These are phyloP conservation scores for Drosophila parvula DNA, from an alignment of 1,140 invertebrate genomes.

Conservation along the genomic window DNA sequence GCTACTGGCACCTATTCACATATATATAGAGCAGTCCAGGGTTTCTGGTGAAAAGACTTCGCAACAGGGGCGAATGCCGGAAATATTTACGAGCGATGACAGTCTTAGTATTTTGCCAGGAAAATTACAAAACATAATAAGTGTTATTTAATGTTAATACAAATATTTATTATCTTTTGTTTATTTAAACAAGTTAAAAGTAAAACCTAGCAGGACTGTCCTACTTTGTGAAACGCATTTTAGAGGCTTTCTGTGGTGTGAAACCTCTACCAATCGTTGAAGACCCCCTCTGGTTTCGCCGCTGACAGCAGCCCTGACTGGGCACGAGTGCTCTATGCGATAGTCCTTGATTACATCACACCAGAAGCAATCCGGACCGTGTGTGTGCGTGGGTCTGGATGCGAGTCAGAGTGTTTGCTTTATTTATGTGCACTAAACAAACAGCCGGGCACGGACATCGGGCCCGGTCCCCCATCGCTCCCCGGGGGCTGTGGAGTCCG, in stretches of 20 bases:
- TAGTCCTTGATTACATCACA: slow-evolving; percentile 69
- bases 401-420: slow-evolving; percentile 49
- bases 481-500: slow-evolving; percentile 6
- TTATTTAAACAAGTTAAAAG: background rate
- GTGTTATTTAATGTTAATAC: no score
- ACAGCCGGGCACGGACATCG: slow-evolving; percentile 48
- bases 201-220: background rate
- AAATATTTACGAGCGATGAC: background rate
- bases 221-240: background rate
- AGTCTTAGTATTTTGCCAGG: no score
- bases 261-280: background rate
- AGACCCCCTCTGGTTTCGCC: slow-evolving; percentile 1
- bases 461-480: background rate
- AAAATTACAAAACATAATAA: background rate
- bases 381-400: slow-evolving; percentile 19
- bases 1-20: slow-evolving; percentile 3
- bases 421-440: slow-evolving; percentile 75
- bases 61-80: slow-evolving; percentile 4
- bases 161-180: background rate
- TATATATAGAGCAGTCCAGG: background rate
- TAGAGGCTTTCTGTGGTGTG: background rate
- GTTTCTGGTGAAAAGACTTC: slow-evolving; percentile 1
- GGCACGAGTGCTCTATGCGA: slow-evolving; percentile 49
- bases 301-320: slow-evolving; percentile 10
- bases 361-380: slow-evolving; percentile 33